Conservation (phyloP, 1,140 invertebrate species). For the Chrysopa pallens region DNA sequence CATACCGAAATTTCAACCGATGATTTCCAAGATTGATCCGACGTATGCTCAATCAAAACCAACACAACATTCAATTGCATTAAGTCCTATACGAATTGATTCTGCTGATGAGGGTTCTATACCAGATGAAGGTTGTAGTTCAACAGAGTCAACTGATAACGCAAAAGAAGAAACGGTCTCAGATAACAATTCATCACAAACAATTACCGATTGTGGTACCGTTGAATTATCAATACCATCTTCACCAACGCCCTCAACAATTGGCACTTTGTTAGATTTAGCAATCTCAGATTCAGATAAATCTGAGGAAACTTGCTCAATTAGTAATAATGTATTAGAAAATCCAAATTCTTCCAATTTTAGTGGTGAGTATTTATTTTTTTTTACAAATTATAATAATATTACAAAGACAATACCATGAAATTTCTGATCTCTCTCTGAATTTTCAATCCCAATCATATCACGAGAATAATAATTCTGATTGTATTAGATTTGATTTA, state of each 20-base stretch:
- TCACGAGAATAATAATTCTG: no score
- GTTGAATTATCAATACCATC: slow-evolving; percentile 1
- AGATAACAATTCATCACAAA: no score
- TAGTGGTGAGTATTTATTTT: not conserved
- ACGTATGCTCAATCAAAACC: not conserved
- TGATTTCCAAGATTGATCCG: not conserved
- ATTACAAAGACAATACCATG: no score
- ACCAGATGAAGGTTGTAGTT: no score
- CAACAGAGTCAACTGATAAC: no score
- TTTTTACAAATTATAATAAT: no score
- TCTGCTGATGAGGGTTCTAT: no score
- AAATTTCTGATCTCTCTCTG: no score
- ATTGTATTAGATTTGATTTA: no score
- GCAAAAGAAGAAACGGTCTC: no score
- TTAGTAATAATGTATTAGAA: not conserved
- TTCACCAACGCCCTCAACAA: not conserved
- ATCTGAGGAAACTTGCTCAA: not conserved
- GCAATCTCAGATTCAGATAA: not conserved
- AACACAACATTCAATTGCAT: not conserved
- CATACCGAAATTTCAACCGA: slow-evolving; percentile 4
- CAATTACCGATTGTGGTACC: no score
- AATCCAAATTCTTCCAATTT: not conserved
- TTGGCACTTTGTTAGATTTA: not conserved
- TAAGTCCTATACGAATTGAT: not conserved
- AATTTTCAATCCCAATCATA: no score